Evolutionary conservation across 2,888 invertebrate genomes (phyloP), one percentile per base, ranked within the genome.

Genomic region (Marasmarcha lunaedactyla): DNA sequence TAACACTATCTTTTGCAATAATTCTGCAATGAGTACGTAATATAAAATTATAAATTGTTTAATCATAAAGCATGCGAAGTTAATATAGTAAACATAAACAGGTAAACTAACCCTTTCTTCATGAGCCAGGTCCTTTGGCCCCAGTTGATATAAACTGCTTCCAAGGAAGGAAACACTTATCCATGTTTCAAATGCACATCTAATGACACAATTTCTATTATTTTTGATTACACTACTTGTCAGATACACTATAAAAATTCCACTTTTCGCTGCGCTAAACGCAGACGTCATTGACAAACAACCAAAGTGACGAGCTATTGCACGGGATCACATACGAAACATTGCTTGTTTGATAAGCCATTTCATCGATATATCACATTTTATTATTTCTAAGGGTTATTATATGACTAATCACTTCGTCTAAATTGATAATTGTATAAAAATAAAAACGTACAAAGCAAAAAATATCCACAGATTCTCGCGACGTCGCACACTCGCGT

Each of bases 221-320:
- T 71, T 72, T 73, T 66, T 62, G 63, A 71, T 78, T 71, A 63
- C 79, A 83, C 77, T 76, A 76, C 64, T 78, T 73, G 79, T 81
- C 77, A 79, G 78, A 72, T 78, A 78, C 71, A 72, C 78, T 74
- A 69, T 72, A 76, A 72, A 40, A 79, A 77, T 68, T 78, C 76
- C 74, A 78, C 81, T 81, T 78, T 79, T 81, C 68, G 76, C 77
- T 76, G 73, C 77, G 77, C 83, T 81, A 79, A 79, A 78, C 79
- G 78, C 76, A 81, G 76, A 81, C 83, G 83, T 83, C 83, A 83
- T 77, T 81, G 79, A 77, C 83, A 83, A 81, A 83, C 83, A 83
- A 81, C 74, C 72, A 63, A 74, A 81, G 77, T 76, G 79, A 77
- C 73, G 77, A 78, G 71, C 63, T 76, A 77, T 74, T 71, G 74